Conservation (phyloP, 2,888 invertebrate genomes). For the Acanthosepion esculentum region DNA sequence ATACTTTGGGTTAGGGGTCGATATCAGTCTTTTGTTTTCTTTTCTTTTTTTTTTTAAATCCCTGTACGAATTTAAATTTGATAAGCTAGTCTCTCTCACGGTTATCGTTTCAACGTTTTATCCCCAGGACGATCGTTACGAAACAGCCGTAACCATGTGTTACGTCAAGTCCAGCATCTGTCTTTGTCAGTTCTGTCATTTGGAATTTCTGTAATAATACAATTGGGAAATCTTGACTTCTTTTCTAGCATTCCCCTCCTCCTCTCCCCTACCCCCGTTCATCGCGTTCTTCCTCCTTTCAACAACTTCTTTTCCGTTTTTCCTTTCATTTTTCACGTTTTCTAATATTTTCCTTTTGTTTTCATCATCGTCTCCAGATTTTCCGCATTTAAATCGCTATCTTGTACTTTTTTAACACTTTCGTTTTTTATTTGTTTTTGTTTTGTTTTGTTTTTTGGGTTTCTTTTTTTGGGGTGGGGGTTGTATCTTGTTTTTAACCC, state of each 20-base stretch:
- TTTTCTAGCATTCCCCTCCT: not conserved
- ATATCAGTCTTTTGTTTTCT: too few species aligned
- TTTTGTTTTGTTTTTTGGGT: not conserved
- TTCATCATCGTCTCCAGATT: not conserved
- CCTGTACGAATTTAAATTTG: not conserved
- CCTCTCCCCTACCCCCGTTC: not conserved
- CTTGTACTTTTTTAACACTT: not conserved
- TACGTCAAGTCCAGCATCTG: not conserved
- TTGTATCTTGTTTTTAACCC: not conserved
- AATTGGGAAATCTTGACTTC: not conserved
- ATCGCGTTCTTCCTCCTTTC: not conserved
- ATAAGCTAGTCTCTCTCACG: not conserved
- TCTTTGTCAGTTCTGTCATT: not conserved
- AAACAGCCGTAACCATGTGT: not conserved
- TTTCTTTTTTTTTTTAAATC: too few species aligned
- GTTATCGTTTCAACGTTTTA: not conserved
- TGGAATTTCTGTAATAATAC: not conserved
- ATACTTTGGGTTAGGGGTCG: too few species aligned
- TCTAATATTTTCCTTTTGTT: not conserved
- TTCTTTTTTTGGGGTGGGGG: too few species aligned
- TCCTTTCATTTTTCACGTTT: not conserved
- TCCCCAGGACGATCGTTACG: not conserved
- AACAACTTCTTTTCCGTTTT: not conserved
- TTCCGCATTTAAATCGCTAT: not conserved
- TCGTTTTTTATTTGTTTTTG: not conserved